Conservation (phyloP, 2,797 vertebrate species). For the Coendou prehensilis region DNA sequence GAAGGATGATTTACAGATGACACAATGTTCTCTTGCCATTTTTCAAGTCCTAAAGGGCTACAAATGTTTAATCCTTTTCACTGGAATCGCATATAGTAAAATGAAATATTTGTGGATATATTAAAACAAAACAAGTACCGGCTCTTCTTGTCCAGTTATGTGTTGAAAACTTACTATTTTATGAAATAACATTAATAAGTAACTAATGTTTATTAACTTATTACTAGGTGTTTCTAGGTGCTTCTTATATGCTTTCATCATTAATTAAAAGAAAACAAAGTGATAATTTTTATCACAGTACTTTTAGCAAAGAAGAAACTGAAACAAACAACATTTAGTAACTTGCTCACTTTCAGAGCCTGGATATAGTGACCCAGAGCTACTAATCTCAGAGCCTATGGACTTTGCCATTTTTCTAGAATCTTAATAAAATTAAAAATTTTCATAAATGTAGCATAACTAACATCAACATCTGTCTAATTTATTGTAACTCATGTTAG, state of each 20-base stretch:
- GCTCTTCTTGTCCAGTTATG: not conserved
- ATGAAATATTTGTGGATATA: not conserved
- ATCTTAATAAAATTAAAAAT: not conserved
- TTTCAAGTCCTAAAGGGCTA: not conserved
- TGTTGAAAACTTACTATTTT: not conserved
- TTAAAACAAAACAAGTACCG: not conserved
- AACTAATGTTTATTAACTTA: not conserved
- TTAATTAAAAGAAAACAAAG: not conserved
- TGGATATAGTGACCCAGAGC: not conserved
- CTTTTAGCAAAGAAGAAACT: not conserved
- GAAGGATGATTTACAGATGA: not conserved
- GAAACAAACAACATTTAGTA: not conserved
- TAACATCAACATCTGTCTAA: not conserved
- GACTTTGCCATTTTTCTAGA: not conserved
- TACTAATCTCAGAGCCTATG: not conserved
- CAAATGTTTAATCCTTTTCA: not conserved
- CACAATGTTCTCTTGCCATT: not conserved
- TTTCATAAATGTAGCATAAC: not conserved
- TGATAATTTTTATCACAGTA: not conserved
- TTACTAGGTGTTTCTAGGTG: not conserved
- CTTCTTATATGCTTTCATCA: slow-evolving; percentile 23
- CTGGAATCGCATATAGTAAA: not conserved
- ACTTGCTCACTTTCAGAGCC: not conserved
- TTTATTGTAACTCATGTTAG: not conserved
- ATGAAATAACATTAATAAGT: not conserved